A percentile compares a stretch with the other conserved stretches of the same genome.
Conservation (phyloP, 2,888 invertebrate genomes). For the Yponomeuta plumbellus region DNA sequence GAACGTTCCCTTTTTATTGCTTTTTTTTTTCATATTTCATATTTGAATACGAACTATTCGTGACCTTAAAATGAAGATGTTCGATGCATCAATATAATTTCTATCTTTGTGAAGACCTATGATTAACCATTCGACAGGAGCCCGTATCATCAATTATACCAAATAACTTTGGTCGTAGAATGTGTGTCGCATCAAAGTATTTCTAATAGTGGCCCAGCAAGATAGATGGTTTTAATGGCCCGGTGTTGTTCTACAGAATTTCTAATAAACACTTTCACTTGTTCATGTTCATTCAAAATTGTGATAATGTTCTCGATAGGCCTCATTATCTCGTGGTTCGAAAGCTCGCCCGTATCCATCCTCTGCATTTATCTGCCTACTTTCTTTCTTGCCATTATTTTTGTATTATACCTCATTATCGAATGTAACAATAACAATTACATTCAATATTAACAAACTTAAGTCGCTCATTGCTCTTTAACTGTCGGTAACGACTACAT, state of each 20-base stretch:
- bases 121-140: neutral
- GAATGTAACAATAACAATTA: conserved; percentile 7
- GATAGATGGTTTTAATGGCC: conserved; percentile 4
- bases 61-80: neutral
- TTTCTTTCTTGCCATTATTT: conserved; percentile 20
- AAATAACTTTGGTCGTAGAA: neutral
- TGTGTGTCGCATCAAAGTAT: neutral
- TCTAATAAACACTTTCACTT: conserved; percentile 42
- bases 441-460: neutral
- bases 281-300: conserved; percentile 42
- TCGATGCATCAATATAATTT: neutral
- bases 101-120: neutral
- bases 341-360: conserved; percentile 34
- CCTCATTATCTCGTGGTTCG: conserved; percentile 52
- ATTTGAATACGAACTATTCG: neutral
- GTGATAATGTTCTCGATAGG: conserved; percentile 62
- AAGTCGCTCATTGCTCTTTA: neutral
- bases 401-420: conserved; percentile 12
- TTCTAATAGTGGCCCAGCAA: neutral
- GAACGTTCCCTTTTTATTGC: neutral
- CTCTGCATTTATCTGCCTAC: conserved; percentile 54
- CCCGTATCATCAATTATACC: neutral
- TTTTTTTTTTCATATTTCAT: neutral
- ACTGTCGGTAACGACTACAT: neutral
- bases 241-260: conserved; percentile 3